These are phyloP conservation scores for Chloroceryle inda DNA, from an alignment of 2,797 vertebrate species.

Conservation along the genomic window DNA sequence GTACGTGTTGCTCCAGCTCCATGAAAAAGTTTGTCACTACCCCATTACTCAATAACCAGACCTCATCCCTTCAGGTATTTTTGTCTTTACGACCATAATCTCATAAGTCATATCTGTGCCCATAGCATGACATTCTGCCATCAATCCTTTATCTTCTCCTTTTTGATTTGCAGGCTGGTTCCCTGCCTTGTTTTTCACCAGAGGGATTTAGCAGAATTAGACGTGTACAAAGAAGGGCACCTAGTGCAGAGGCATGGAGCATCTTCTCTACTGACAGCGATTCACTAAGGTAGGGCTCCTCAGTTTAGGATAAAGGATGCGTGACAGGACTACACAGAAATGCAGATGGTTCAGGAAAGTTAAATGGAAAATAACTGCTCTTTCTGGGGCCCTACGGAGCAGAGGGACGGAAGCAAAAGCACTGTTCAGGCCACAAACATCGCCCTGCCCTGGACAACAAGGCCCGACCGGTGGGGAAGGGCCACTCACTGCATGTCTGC, in stretches of 20 bases:
- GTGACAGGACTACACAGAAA: accelerated
- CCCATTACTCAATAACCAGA: neutral
- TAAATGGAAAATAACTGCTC: neutral
- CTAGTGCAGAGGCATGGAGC: neutral
- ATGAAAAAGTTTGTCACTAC: neutral
- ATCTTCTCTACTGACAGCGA: accelerated
- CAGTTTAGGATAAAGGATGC: neutral
- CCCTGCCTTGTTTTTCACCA: neutral
- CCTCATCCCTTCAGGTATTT: neutral
- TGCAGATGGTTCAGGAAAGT: neutral
- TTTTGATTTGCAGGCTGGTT: neutral
- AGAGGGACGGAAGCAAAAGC: neutral
- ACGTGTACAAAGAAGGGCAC: neutral
- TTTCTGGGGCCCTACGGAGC: neutral
- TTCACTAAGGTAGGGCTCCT: neutral
- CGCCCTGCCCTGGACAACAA: accelerated
- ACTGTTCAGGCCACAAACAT: accelerated
- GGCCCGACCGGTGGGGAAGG: neutral
- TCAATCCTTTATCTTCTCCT: neutral
- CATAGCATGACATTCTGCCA: neutral
- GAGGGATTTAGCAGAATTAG: neutral
- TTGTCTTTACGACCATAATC: neutral
- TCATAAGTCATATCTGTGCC: neutral
- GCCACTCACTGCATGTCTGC: neutral
- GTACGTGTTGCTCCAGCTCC: neutral